A percentile compares a stretch with the other conserved stretches of the same genome.
Conservation (phyloP, 2,888 invertebrate genomes). For the Andricus quercusramuli region DNA sequence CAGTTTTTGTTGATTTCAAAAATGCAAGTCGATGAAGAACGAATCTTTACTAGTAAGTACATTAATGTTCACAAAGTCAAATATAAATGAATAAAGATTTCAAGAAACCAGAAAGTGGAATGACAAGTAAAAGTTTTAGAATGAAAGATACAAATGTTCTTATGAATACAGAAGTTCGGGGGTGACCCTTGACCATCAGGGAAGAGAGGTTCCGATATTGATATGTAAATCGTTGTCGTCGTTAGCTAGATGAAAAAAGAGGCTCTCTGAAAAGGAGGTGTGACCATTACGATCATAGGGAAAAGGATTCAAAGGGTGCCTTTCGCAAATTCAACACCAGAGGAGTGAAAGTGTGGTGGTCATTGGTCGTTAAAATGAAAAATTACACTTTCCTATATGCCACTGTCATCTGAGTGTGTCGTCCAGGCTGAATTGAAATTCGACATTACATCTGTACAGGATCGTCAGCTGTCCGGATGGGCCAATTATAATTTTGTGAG, state of each 20-base stretch:
- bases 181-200: conserved; percentile 15
- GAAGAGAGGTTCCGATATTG: conserved; percentile 38
- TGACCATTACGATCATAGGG: conserved; percentile 28
- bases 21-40: too few species aligned
- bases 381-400: conserved; percentile 23
- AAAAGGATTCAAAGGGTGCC: conserved; percentile 36
- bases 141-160: not conserved
- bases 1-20: too few species aligned
- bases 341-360: conserved; percentile 19
- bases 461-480: conserved; percentile 36
- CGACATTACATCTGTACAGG: conserved; percentile 17
- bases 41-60: too few species aligned
- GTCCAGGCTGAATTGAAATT: conserved; percentile 12
- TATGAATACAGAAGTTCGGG: not conserved
- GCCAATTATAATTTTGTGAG: conserved; percentile 31
- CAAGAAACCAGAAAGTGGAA: not conserved
- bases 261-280: conserved; percentile 27
- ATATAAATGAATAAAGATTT: not conserved
- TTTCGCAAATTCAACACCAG: conserved; percentile 8
- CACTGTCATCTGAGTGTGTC: conserved; percentile 5
- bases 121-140: not conserved
- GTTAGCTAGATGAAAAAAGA: conserved; percentile 46
- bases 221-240: conserved; percentile 53
- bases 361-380: conserved; percentile 37
- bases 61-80: not conserved